A percentile compares a stretch with the other conserved stretches of the same genome.
phyloP scores from a whole-genome alignment of 53 echinoderm and acorn worm species.

The Stichopus horrens region DNA sequence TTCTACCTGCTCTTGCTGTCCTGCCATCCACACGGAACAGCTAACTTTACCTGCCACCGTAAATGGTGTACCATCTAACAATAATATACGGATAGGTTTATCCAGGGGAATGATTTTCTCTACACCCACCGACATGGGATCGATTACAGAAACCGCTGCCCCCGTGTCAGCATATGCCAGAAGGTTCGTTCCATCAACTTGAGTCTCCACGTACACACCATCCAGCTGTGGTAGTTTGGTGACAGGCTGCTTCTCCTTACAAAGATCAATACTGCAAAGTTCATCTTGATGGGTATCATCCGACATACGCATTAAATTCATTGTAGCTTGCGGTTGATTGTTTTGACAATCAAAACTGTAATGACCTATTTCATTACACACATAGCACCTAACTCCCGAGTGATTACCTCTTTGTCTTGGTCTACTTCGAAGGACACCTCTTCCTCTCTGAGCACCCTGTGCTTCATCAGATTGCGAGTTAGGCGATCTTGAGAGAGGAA shows the following conservation, averaged over 20 bases:
- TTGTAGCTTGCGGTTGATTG: neutral
- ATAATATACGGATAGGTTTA: neutral
- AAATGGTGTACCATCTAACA: conserved; percentile 22
- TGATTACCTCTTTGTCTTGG: neutral
- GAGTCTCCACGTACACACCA: neutral
- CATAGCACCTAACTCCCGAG: neutral
- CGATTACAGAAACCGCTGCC: neutral
- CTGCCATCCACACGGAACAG: conserved; percentile 4
- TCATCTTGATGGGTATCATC: neutral
- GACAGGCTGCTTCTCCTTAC: neutral
- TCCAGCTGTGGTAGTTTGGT: neutral
- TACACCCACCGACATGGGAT: neutral
- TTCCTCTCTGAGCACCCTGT: neutral
- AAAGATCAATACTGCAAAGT: neutral
- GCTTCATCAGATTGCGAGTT: no score
- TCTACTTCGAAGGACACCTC: neutral
- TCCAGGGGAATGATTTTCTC: neutral
- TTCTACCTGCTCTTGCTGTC: neutral
- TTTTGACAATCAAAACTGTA: neutral
- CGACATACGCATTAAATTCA: neutral
- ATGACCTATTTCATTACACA: neutral
- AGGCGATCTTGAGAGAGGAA: neutral
- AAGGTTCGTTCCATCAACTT: neutral
- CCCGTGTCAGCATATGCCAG: neutral
- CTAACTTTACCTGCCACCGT: neutral